Conservation (phyloP, 2,888 invertebrate species). For the Leptopilina myrica region DNA sequence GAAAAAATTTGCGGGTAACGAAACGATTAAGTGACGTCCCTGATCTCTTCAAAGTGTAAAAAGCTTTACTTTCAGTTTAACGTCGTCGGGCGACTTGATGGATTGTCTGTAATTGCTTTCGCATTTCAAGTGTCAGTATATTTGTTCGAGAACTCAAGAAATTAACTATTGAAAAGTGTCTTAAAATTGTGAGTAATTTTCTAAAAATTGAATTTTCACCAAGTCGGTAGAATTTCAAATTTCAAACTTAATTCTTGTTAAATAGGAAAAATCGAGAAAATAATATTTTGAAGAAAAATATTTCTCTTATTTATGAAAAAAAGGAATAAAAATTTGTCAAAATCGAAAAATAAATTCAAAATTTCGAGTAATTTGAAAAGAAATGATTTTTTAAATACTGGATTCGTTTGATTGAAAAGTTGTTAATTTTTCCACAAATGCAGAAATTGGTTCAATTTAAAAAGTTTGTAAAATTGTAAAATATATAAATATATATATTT, state of each 20-base stretch:
- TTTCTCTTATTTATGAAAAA: too few species aligned
- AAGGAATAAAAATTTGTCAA: too few species aligned
- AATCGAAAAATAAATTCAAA: too few species aligned
- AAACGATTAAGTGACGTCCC: conserved; percentile 20
- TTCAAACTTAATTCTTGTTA: neutral
- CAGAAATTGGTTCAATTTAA: neutral
- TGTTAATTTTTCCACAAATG: neutral
- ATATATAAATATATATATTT: too few species aligned
- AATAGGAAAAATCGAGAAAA: neutral
- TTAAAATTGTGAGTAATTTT: conserved; percentile 26
- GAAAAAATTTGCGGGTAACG: neutral
- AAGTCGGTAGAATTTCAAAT: neutral
- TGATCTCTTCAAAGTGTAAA: conserved; percentile 26
- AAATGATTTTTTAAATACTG: neutral
- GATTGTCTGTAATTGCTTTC: conserved; percentile 3
- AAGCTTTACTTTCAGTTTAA: conserved; percentile 32
- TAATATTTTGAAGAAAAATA: too few species aligned
- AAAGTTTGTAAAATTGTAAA: too few species aligned
- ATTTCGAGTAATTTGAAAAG: too few species aligned
- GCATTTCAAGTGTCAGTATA: conserved; percentile 14
- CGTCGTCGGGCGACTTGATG: conserved; percentile 16
- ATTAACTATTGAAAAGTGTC: neutral
- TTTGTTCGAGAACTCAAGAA: conserved; percentile 9
- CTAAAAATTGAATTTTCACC: neutral
- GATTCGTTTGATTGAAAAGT: neutral